Evolutionary conservation across 2,797 vertebrate genomes (phyloP).

Genomic region (Cirrhinus molitorella): DNA sequence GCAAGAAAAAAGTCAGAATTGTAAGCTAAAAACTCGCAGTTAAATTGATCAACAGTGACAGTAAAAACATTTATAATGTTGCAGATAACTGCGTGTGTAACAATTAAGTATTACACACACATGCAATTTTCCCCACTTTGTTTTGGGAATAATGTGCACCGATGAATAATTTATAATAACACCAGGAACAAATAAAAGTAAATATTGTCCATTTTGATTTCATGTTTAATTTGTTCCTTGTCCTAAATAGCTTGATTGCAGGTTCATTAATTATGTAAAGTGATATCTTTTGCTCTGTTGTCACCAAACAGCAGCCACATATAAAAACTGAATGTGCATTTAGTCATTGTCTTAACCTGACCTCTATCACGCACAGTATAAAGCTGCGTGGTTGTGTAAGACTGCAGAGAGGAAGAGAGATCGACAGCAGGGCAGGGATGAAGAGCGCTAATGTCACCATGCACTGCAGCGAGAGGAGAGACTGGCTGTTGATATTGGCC

Average conservation of each 20-base stretch:
- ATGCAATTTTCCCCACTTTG: background rate
- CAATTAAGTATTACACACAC: too few species aligned
- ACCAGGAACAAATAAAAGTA: background rate
- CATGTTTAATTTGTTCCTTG: background rate
- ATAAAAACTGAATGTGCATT: background rate
- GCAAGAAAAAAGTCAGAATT: too few species aligned
- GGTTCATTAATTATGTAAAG: background rate
- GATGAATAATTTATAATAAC: background rate
- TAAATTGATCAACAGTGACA: too few species aligned
- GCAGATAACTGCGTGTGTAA: background rate
- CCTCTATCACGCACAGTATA: background rate
- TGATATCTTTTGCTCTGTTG: background rate
- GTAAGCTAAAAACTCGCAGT: too few species aligned
- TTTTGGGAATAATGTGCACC: background rate
- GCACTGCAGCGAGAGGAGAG: slow-evolving; percentile 30
- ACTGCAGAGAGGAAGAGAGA: slow-evolving; percentile 24
- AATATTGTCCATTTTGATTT: background rate
- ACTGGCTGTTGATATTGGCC: slow-evolving; percentile 32
- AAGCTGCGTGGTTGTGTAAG: background rate
- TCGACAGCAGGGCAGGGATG: slow-evolving; percentile 13
- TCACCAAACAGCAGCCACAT: background rate
- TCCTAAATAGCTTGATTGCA: background rate
- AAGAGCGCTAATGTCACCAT: background rate
- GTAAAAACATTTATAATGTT: too few species aligned
- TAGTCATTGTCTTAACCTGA: slow-evolving; percentile 19